Conservation (phyloP, 2,888 invertebrate genomes). For the Sylvicola cinctus region DNA sequence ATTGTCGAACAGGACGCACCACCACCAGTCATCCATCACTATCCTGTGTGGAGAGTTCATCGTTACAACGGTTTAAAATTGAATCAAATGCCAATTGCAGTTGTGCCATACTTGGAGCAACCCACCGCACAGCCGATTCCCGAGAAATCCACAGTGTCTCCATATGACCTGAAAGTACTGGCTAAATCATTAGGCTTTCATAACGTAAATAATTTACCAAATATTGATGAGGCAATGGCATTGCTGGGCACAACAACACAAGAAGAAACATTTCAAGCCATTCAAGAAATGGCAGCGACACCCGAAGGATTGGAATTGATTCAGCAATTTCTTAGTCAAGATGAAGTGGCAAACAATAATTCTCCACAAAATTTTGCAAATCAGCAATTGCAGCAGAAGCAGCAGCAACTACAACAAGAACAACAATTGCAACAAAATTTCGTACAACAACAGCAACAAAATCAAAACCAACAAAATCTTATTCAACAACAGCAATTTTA, state of each 20-base stretch:
- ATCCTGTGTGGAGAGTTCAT: conserved; percentile 6
- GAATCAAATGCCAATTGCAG: conserved; percentile 4
- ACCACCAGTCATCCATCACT: background rate
- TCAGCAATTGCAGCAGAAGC: too few species aligned
- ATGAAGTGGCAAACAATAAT: too few species aligned
- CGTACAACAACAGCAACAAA: too few species aligned
- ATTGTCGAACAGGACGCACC: too few species aligned
- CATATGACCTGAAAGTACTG: conserved; percentile 3
- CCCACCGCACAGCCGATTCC: background rate
- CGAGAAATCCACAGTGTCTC: background rate
- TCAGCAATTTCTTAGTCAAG: background rate
- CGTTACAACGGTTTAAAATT: conserved; percentile 5
- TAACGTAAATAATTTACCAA: conserved; percentile 2
- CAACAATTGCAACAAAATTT: too few species aligned
- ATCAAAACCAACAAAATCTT: too few species aligned
- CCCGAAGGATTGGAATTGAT: conserved; percentile 6
- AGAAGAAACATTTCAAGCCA: conserved; percentile 6
- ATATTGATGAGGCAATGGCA: conserved; percentile 3
- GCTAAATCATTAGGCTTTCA: conserved; percentile 3
- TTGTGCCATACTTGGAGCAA: conserved; percentile 1
- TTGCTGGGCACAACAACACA: conserved; percentile 5
- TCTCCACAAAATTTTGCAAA: too few species aligned
- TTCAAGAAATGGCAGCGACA: conserved; percentile 5
- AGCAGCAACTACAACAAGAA: too few species aligned
- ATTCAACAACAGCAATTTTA: too few species aligned